Conservation (phyloP, 2,888 invertebrate genomes). For the Sisyra nigra region DNA sequence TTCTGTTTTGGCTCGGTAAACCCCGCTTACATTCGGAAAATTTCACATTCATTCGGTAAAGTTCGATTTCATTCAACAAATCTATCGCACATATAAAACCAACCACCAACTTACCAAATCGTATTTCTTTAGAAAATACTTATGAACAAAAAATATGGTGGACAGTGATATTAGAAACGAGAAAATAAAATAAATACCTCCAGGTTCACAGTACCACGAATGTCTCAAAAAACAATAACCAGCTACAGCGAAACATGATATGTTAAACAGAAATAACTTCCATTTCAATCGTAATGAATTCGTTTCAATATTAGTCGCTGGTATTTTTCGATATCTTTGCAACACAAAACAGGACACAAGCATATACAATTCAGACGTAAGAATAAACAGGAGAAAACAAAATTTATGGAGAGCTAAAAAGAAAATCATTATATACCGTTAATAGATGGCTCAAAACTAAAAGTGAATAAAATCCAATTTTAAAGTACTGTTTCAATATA, state of each 20-base stretch:
- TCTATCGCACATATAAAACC: too few species aligned
- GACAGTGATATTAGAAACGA: background rate
- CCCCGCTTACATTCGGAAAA: too few species aligned
- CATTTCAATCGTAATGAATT: constrained; percentile 64
- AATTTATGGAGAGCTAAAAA: constrained; percentile 69
- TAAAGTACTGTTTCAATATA: constrained; percentile 4
- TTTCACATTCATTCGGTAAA: too few species aligned
- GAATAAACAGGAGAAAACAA: constrained; percentile 76
- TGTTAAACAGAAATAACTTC: constrained; percentile 55
- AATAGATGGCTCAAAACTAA: too few species aligned
- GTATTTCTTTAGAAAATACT: too few species aligned
- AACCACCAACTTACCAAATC: too few species aligned
- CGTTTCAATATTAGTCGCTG: constrained; percentile 40
- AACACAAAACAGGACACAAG: constrained; percentile 57
- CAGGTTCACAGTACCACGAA: constrained; percentile 82
- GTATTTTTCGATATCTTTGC: constrained; percentile 43
- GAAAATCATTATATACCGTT: too few species aligned
- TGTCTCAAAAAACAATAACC: constrained; percentile 84
- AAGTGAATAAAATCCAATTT: constrained; percentile 6
- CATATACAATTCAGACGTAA: constrained; percentile 79
- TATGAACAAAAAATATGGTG: too few species aligned
- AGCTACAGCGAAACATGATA: constrained; percentile 57
- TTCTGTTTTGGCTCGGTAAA: too few species aligned
- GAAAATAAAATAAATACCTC: constrained; percentile 43
- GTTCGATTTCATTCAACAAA: too few species aligned